phyloP scores from a whole-genome alignment of 1,140 invertebrate genomes.

The Drosophila ficusphila region DNA sequence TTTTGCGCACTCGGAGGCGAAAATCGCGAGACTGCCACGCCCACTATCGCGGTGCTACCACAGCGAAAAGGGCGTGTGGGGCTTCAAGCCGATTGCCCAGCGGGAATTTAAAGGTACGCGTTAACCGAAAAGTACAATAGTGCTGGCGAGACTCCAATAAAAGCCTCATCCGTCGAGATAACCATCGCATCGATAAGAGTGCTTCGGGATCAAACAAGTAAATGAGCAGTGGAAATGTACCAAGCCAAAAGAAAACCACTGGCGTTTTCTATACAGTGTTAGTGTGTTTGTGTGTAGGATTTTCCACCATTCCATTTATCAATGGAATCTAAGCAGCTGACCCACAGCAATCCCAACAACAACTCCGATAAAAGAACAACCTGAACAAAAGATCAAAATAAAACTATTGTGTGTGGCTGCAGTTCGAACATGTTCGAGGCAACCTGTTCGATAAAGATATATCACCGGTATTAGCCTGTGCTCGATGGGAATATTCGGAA shows the following conservation, averaged over 20 bases:
- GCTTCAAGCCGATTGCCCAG: conserved; percentile 84
- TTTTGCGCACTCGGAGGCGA: conserved; percentile 31
- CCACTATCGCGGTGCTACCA: conserved; percentile 84
- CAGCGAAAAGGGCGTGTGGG: conserved; percentile 86
- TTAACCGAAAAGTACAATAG: not conserved
- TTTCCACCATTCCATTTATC: conserved; percentile 37
- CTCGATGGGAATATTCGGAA: not conserved
- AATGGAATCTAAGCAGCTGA: conserved; percentile 51
- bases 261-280: conserved; percentile 7
- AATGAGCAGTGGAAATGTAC: conserved; percentile 34
- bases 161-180: conserved; percentile 61
- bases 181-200: conserved; percentile 53
- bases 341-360: conserved; percentile 26
- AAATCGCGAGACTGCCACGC: conserved; percentile 41
- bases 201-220: conserved; percentile 26
- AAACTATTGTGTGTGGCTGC: conserved; percentile 45
- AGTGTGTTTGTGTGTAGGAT: not conserved
- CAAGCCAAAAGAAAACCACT: conserved; percentile 4
- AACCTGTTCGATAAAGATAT: conserved; percentile 27
- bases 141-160: conserved; percentile 55
- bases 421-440: conserved; percentile 40
- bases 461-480: not conserved
- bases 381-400: conserved; percentile 27
- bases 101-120: conserved; percentile 85
- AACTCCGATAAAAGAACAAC: conserved; percentile 19